phyloP scores from a whole-genome alignment of 2,888 invertebrate species.

The Andrena trimmerana region DNA sequence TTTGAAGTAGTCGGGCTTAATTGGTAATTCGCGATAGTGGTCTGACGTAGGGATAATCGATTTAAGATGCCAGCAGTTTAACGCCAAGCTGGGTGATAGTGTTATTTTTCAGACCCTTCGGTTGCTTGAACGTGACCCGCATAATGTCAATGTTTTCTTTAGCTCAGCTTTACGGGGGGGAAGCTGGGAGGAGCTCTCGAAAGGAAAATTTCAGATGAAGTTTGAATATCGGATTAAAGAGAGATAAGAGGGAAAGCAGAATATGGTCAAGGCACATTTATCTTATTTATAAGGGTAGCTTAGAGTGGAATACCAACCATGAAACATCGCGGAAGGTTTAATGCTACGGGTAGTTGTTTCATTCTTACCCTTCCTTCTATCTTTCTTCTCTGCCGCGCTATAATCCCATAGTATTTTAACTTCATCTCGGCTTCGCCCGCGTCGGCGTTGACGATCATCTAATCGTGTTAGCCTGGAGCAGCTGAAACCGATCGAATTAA shows the following conservation, averaged over 20 bases:
- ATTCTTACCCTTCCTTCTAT: neutral
- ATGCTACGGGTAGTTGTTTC: neutral
- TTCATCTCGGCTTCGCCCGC: neutral
- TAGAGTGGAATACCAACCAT: neutral
- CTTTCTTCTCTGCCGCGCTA: neutral
- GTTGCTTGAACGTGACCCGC: constrained; percentile 1
- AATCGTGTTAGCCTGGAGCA: neutral
- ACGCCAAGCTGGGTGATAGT: neutral
- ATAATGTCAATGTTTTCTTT: constrained; percentile 7
- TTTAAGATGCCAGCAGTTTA: constrained; percentile 1
- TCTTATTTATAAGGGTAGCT: neutral
- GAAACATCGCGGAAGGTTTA: neutral
- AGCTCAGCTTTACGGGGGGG: neutral
- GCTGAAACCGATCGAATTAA: constrained; percentile 40
- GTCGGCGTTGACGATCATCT: neutral
- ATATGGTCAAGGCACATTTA: constrained; percentile 1
- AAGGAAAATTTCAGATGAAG: constrained; percentile 3
- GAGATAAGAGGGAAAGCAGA: neutral
- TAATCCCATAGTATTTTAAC: neutral
- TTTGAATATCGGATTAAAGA: constrained; percentile 26
- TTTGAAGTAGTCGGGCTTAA: neutral
- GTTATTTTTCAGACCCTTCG: neutral
- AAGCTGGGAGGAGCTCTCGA: neutral
- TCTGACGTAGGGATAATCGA: neutral
- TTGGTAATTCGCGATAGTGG: neutral